phyloP scores from a whole-genome alignment of 2,113 vertebrate species.

The Sus scrofa region DNA sequence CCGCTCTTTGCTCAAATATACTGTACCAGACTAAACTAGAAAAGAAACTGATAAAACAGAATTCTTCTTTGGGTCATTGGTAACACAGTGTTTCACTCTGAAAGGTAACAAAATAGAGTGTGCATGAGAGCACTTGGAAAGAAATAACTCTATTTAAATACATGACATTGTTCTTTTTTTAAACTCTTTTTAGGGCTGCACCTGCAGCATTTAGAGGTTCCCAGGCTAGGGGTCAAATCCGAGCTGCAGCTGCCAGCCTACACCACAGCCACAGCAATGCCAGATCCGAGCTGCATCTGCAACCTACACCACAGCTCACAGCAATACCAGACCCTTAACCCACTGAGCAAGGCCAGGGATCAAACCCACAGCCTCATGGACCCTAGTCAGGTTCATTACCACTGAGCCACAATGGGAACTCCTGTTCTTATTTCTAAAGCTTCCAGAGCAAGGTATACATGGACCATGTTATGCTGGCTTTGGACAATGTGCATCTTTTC shows the following conservation, averaged over 20 bases:
- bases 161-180: not conserved
- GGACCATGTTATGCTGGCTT: not conserved
- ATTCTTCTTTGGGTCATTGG: not conserved
- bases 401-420: too few relatives aligned
- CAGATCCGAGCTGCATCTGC: too few relatives aligned
- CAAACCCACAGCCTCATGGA: too few relatives aligned
- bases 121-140: not conserved
- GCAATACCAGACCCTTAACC: too few relatives aligned
- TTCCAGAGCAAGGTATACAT: not conserved
- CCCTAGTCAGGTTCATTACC: too few relatives aligned
- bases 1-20: not conserved
- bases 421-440: not conserved
- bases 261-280: too few relatives aligned
- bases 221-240: too few relatives aligned
- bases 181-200: too few relatives aligned
- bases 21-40: not conserved
- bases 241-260: too few relatives aligned
- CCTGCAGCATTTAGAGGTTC: too few relatives aligned
- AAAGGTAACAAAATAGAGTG: not conserved
- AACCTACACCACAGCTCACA: too few relatives aligned
- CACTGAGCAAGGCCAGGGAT: too few relatives aligned
- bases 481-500: conserved; percentile 6
- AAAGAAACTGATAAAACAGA: not conserved
- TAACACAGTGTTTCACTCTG: not conserved
- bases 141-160: not conserved